These are phyloP conservation scores for Scrobipalpa costella DNA, from an alignment of 2,888 invertebrate species.

Conservation along the genomic window DNA sequence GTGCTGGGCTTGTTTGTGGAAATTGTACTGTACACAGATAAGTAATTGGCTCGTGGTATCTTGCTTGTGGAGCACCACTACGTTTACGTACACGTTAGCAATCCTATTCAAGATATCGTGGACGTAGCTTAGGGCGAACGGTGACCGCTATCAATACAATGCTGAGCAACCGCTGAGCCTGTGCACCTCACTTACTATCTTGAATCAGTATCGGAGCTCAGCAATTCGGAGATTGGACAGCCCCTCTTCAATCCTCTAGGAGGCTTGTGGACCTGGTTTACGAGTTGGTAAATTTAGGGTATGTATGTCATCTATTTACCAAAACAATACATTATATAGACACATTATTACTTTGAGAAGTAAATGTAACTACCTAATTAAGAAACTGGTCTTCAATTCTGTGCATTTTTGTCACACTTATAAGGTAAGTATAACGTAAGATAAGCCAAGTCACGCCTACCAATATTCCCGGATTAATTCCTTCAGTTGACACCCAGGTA, in stretches of 20 bases:
- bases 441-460: no score
- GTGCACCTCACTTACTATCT: slow-evolving; percentile 17
- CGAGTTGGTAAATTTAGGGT: no score
- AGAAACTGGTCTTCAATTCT: no score
- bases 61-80: slow-evolving; percentile 12
- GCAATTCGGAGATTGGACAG: slow-evolving; percentile 6
- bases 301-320: no score
- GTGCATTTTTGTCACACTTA: no score
- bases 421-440: no score
- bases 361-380: no score
- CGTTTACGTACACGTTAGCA: slow-evolving; percentile 15
- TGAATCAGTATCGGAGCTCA: slow-evolving; percentile 1
- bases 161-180: slow-evolving; percentile 13
- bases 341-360: no score
- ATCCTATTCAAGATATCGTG: slow-evolving; percentile 19
- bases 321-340: no score
- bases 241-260: not conserved
- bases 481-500: no score
- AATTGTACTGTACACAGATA: slow-evolving; percentile 11
- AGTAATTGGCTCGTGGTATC: slow-evolving; percentile 18
- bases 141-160: not conserved
- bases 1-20: slow-evolving; percentile 10
- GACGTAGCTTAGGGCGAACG: slow-evolving; percentile 15
- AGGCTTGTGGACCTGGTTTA: no score
- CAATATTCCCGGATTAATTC: no score